Evolutionary conservation across 2,113 vertebrate species (phyloP), one percentile per base, ranked within the genome.

Genomic region (Phaethornis superciliosus): DNA sequence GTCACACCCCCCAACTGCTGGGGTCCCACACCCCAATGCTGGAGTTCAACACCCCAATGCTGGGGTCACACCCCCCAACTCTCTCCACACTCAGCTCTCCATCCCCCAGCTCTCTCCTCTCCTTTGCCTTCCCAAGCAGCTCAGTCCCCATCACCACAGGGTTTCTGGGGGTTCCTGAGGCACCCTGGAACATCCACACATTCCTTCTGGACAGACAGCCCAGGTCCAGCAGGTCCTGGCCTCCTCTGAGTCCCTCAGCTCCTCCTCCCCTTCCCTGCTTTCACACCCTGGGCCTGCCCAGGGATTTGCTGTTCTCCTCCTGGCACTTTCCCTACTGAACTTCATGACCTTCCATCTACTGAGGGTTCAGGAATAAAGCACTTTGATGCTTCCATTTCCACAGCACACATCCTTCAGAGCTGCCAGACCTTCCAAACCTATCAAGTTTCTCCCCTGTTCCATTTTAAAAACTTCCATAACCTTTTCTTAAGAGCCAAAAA

Each of bases 171-270:
- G 17, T 20, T 42, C 15, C 2, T 2, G 15, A 47, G 58, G 46
- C 52, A n/a, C 59, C 15, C 35, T 2, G 14, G 16, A 2, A 17
- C 0, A 10, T 16, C 76, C 47, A 5, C 24, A 32, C 12, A 47
- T 7, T 49, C 47, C 2, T 13, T 17, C 8, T 4, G 23, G 54
- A 10, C 1, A 26, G 21, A 28, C 63, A 8, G 4, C 2, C 19
- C 55, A 33, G n/a, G 4, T 26, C 44, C 3, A 24, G 21, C 2
- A 18, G 11, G 3, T 47, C 5, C 21, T 4, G 10, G 5, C 1
- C 35, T 6, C 8, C 79, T 27, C 9, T 8, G 15, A 16, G 2
- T 6, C 52, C 71, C 21, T 27, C 27, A 40, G 40, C 40, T 40
- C 40, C 40, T 40, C 40, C 40, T 40, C 40, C 40, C 40, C 40